Base-by-base conservation (phyloP, 2,888 invertebrate species). In the Dorcus hopei region DNA sequence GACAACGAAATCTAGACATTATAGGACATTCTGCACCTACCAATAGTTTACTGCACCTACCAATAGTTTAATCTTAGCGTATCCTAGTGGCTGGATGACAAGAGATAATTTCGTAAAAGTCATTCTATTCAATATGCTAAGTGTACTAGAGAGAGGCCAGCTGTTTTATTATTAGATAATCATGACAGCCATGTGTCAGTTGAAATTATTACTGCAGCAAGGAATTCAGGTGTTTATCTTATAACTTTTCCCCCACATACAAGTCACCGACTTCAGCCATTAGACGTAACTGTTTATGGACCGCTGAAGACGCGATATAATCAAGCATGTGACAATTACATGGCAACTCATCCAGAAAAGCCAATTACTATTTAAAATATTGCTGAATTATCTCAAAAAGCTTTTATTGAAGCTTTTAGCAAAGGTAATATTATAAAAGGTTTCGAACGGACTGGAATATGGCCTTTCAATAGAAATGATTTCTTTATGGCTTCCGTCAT, bases 231-330 rank as follows among this genome's bases (percentile, higher is more conserved):
- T 42, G 42, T 42, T 9, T 14, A 42, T 14, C 11, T 42, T 14
- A 42, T 14, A 11, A 42, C 42, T 26, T 45, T 52, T n/a, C 52
- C 33, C 38, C 45, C 45, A 42, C 38, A 52, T 42, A 45, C 45
- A 52, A 26, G 42, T 26, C 42, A 43, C 33, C 19, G 43, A 19
- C 38, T 52, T 11, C 52, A 52, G 16, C 45, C 52, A n/a, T 8
- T 26, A 14, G 52, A 52, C 33, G 23, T 40, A n/a, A 8, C 33
- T n/a, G 16, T 52, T 52, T 43, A 43, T 43, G 26, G 45, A 26
- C 26, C 52, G 6, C 38, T 26, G 23, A 43, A 52, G 16, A 42
- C 26, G 11, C 43, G 43, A 42, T 52, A 43, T 45, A 33, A 26
- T 26, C 26, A 52, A 26, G 42, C 52, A 23, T 43, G 38, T 52